These are phyloP conservation scores for Brachypterus glaber DNA, from an alignment of 2,888 invertebrate species.

Conservation along the genomic window DNA sequence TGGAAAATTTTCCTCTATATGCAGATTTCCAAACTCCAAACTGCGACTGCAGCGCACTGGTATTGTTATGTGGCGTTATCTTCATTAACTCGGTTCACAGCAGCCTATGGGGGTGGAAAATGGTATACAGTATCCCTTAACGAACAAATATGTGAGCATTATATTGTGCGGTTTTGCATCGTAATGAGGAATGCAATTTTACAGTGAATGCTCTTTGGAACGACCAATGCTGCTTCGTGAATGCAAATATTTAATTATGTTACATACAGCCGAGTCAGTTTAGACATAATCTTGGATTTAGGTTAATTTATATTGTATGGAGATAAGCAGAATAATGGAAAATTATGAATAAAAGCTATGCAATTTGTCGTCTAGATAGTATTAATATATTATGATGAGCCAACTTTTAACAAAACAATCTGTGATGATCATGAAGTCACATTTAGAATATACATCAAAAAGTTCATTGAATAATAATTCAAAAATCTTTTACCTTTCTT, in stretches of 20 bases:
- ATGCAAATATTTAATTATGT: conserved; percentile 28
- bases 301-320: conserved; percentile 1
- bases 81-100: conserved; percentile 36
- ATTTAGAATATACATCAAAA: too few species aligned
- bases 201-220: conserved; percentile 24
- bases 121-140: conserved; percentile 25
- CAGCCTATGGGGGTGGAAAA: conserved; percentile 28
- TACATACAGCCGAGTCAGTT: conserved; percentile 11
- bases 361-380: too few species aligned
- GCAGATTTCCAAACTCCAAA: conserved; percentile 18
- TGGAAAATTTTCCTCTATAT: not conserved
- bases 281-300: conserved; percentile 11
- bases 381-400: too few species aligned
- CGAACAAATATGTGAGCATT: conserved; percentile 21
- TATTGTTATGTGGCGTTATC: conserved; percentile 36
- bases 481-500: too few species aligned
- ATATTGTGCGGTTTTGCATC: conserved; percentile 26
- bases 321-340: too few species aligned
- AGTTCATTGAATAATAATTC: too few species aligned
- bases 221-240: conserved; percentile 21
- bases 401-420: too few species aligned
- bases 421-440: too few species aligned
- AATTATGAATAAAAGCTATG: too few species aligned
- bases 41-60: conserved; percentile 29
- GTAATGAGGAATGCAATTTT: conserved; percentile 31